Base-by-base conservation (phyloP, 2,113 vertebrate genomes). In the Aviceda subcristata region DNA sequence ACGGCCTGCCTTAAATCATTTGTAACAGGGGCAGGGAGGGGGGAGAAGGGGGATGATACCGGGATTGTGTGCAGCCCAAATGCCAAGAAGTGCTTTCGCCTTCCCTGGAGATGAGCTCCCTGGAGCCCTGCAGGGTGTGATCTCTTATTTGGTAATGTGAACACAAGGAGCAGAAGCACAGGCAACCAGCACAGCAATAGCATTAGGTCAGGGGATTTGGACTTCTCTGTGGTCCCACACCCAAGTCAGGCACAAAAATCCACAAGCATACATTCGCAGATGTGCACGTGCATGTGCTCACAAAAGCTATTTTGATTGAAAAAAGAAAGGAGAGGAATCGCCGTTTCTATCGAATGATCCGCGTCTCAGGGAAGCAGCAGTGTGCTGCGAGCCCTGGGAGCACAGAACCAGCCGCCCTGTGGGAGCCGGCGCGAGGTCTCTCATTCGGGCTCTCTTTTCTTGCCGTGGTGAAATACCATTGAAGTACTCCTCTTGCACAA, bases 201-300 rank as follows among this genome's bases (percentile, higher is more conserved):
- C 84, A 95, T 94, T 88, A 97, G 90, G 71, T 94, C 88, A 96
- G 95, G 46, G 90, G 69, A 73, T 93, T 95, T 96, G 94, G 95
- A 95, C 87, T 69, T 89, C 10, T 7, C 66, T 91, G 39, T 55
- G 29, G 80, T 91, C 77, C 94, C 96, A 95, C 96, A 73, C 96
- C 96, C 92, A 94, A 91, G 17, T 57, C 74, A 94, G 64, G 78
- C 73, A 76, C 90, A 94, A 91, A 91, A 88, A 74, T 75, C 69
- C 9, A 1, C 0, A 0, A 91, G 63, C 45, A 7, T 62, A 57
- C 15, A 21, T 91, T 88, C 4, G 21, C 93, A 94, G 92, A 95
- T 95, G 87, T 95, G 62, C 56, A 69, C 10, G 4, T 68, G 55
- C 6, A 3, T 72, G 66, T 39, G 32, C 60, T 96, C 45, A 41